Conservation (phyloP, 2,113 vertebrate genomes). For the Alosa alosa region DNA sequence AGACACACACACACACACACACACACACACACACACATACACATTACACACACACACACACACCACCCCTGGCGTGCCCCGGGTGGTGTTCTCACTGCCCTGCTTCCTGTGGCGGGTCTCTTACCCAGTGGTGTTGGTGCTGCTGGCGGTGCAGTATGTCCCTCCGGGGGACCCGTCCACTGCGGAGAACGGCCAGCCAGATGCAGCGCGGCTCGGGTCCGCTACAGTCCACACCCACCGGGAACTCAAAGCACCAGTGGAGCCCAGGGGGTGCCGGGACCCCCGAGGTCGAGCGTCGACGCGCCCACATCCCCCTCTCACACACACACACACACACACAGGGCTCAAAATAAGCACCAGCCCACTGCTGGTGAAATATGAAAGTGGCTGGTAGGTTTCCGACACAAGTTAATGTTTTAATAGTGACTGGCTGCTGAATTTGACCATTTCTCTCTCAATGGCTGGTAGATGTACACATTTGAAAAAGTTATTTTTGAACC, state of each 20-base stretch:
- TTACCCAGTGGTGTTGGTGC: constrained; percentile 60
- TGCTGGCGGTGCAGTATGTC: constrained; percentile 47
- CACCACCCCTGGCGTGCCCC: background rate
- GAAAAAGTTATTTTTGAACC: too few species aligned
- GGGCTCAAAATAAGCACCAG: too few species aligned
- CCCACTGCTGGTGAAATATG: too few species aligned
- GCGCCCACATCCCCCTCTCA: constrained; percentile 29
- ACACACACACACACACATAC: background rate
- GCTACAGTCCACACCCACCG: constrained; percentile 90
- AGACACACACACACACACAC: background rate
- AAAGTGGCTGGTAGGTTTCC: too few species aligned
- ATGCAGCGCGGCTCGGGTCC: constrained; percentile 85
- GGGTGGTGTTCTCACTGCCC: too few species aligned
- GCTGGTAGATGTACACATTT: too few species aligned
- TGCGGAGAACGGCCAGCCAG: constrained; percentile 80
- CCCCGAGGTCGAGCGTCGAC: constrained; percentile 32
- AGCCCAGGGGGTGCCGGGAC: constrained; percentile 61
- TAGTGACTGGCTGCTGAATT: too few species aligned
- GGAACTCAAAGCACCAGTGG: constrained; percentile 78
- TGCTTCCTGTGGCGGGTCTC: background rate
- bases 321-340: background rate
- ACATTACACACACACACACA: background rate
- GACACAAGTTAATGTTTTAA: too few species aligned
- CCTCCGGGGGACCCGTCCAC: constrained; percentile 48
- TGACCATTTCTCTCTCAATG: too few species aligned